Percentiles rank a stretch among this genome's conserved stretches.
phyloP scores from a whole-genome alignment of 2,888 invertebrate genomes.

The Athalia cordata region DNA sequence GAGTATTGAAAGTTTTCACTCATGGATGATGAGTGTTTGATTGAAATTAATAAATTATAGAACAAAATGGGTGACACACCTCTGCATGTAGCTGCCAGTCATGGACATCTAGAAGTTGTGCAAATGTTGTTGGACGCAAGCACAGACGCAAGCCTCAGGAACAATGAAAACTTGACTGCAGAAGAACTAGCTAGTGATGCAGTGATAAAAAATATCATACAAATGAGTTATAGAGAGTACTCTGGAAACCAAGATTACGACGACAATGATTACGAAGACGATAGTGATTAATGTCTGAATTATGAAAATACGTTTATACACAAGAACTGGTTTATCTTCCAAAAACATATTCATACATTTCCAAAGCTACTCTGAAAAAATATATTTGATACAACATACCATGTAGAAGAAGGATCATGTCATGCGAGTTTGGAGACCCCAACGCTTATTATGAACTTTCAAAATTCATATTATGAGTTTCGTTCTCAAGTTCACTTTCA shows the following conservation, averaged over 20 bases:
- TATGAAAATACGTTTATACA: not conserved
- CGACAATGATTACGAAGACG: constrained; percentile 72
- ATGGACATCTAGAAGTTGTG: constrained; percentile 77
- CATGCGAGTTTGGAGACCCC: not conserved
- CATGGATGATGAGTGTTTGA: not conserved
- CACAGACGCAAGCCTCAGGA: constrained; percentile 74
- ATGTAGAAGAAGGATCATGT: not conserved
- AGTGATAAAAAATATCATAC: constrained; percentile 67
- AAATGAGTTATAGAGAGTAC: constrained; percentile 60
- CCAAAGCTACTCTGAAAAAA: not conserved
- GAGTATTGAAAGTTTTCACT: not conserved
- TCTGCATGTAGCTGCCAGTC: constrained; percentile 78
- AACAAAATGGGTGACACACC: constrained; percentile 82
- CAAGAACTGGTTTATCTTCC: constrained; percentile 25
- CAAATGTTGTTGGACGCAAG: constrained; percentile 75
- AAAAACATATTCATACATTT: constrained; percentile 13
- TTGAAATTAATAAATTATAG: constrained; percentile 65
- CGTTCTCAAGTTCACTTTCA: not conserved
- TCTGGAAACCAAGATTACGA: constrained; percentile 61
- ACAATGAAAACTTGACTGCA: constrained; percentile 76
- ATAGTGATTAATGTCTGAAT: constrained; percentile 68
- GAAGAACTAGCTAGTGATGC: constrained; percentile 76
- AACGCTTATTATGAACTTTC: constrained; percentile 14
- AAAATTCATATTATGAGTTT: constrained; percentile 16
- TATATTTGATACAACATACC: no score